Evolutionary conservation across 2,888 invertebrate species (phyloP), one percentile per base, ranked within the genome.

Genomic region (Ceramica pisi): DNA sequence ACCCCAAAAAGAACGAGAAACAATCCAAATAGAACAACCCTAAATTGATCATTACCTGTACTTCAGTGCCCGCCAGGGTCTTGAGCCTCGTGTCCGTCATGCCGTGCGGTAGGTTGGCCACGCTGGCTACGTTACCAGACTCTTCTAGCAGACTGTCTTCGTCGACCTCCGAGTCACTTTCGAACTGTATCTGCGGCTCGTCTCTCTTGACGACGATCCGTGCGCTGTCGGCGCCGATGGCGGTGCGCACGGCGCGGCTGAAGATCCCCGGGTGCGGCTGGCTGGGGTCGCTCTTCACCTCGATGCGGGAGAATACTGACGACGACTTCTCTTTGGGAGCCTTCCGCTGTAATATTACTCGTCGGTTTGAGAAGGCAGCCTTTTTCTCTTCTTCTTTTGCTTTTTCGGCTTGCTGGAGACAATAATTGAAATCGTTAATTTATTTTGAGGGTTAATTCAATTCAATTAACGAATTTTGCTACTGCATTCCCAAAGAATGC

Each of bases 71-170:
- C 0, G 96, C 96, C 48, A 96, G 78, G 0, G 96, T 94, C 62
- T 90, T 90, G 70, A 96, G 78, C 14, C 96, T 78, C 0, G 95
- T 94, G 65, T 94, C 94, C 0, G 96, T 96, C 90, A 96, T 96
- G 0, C 95, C 96, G 77, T 92, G 94, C 0, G 96, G 96, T 55
- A 96, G 75, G 66, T 96, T 94, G 8, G 65, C 70, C 0, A 96
- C 95, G 0, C 76, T 26, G 0, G 95, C 95, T 0, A 86, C 70
- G 7, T 69, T 77, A 0, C 91, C 91, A 0, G 82, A 73, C 0
- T 90, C 90, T 16, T 88, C 87, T 1, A 87, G 56, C 41, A 89
- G 61, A 0, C 75, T 77, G 0, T 89, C 91, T 63, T 92, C 93
- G 2, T 91, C 92, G 0, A 91, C 64, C 1, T 92, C 92, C 0